Evolutionary conservation across 2,113 vertebrate genomes (phyloP).

Genomic region (Terrapene triunguis): DNA sequence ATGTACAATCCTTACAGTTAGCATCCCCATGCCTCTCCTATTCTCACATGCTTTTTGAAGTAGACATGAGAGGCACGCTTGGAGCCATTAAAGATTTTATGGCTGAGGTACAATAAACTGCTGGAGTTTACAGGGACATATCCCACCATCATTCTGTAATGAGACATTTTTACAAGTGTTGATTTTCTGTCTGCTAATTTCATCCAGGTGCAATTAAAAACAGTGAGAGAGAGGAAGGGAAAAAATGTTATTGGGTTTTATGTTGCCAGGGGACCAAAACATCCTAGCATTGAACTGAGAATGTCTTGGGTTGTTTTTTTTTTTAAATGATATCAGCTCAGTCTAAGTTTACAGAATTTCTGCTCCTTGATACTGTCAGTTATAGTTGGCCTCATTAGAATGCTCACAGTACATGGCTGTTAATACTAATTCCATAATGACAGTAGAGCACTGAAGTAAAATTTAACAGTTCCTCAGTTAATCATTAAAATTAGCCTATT

Average conservation of each 20-base stretch:
- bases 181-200: constrained; percentile 60
- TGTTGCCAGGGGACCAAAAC: not conserved
- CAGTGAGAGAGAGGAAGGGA: constrained; percentile 36
- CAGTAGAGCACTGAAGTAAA: constrained; percentile 69
- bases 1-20: not conserved
- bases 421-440: constrained; percentile 78
- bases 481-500: constrained; percentile 80
- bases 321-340: constrained; percentile 31
- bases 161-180: constrained; percentile 51
- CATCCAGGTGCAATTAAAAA: constrained; percentile 60
- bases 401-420: constrained; percentile 50
- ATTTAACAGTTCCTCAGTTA: constrained; percentile 79
- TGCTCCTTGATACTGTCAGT: constrained; percentile 47
- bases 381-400: constrained; percentile 71
- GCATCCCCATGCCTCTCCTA: not conserved
- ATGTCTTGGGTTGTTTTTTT: not conserved
- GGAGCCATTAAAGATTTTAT: not conserved
- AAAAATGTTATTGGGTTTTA: constrained; percentile 25
- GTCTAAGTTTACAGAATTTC: constrained; percentile 46
- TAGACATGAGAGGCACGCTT: rapidly evolving
- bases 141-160: not conserved
- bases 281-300: constrained; percentile 30
- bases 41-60: not conserved
- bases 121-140: constrained; percentile 19
- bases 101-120: not conserved